Evolutionary conservation across 2,888 invertebrate species (phyloP), one percentile per base, ranked within the genome.

Genomic region (Thalpophila matura): DNA sequence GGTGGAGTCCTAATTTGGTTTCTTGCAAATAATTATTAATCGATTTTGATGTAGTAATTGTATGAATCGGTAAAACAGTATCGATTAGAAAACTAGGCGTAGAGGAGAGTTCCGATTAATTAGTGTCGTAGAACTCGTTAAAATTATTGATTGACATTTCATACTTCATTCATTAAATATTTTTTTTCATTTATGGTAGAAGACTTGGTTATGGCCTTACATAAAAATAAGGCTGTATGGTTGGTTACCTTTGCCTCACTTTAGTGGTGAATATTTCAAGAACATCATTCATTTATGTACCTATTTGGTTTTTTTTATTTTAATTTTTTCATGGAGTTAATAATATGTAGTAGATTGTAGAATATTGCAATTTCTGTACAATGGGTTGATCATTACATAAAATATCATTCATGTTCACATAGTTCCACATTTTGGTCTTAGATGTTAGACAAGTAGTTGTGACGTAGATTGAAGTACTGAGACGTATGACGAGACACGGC

Each of bases 401-500:
- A 16, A 14, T 37, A n/a, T 47, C 14, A 50, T 61, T 45, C 55
- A 58, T 60, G 26, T 60, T 55, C 31, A 67, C 47, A 2, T 71
- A 60, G 38, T 50, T 31, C 14, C 24, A 40, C 33, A 61, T 66
- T 33, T 59, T 45, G 43, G 16, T 59, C 43, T 42, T 56, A 65
- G 43, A 60, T 51, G 22, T 42, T 65, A 73, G 20, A 62, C 49
- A 37, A 24, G 57, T 79, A 78, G 68, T 73, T 74, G 71, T 76
- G 59, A 71, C 55, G 69, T 76, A 79, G 67, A 60, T 69, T 40
- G 69, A 55, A 73, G 43, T 72, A 78, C 77, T 83, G 80, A 80
- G 82, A 85, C 74, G 71, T 72, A 79, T 73, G 78, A 87, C 85
- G 83, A 84, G 86, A 82, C 69, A 81, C 81, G 89, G 86, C 82